Percentiles rank a stretch among this genome's conserved stretches.
These are phyloP conservation scores for Butorides virescens DNA, from an alignment of 2,113 vertebrate genomes.

Conservation along the genomic window DNA sequence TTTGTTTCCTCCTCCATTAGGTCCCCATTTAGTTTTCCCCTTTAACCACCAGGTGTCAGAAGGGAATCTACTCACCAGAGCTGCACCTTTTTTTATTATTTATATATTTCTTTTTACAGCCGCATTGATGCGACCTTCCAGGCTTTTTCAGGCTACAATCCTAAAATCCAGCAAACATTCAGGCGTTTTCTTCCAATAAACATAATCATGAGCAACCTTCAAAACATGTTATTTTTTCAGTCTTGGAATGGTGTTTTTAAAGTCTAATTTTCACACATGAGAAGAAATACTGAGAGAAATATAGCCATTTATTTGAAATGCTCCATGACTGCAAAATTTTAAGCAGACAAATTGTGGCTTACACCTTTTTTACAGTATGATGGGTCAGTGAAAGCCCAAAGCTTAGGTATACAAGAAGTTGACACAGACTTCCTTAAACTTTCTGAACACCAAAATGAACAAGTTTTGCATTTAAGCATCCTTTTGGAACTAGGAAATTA, in stretches of 20 bases:
- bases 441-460: not conserved
- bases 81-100: not conserved
- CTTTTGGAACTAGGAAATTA: not conserved
- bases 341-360: not conserved
- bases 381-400: not conserved
- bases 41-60: conserved; percentile 27
- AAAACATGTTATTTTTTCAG: not conserved
- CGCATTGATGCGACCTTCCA: rapidly evolving
- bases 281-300: not conserved
- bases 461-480: not conserved
- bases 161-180: not conserved
- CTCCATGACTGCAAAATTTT: not conserved
- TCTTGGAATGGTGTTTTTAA: not conserved
- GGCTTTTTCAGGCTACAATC: not conserved
- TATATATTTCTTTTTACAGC: not conserved
- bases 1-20: not conserved
- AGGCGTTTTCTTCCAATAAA: not conserved
- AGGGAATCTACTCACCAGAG: not conserved
- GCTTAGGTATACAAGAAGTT: not conserved
- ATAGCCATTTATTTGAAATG: not conserved
- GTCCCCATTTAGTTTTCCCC: not conserved
- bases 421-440: not conserved
- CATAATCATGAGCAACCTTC: not conserved
- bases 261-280: not conserved
- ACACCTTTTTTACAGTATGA: not conserved